Conservation (phyloP, 1,140 invertebrate genomes). For the Hetaerina americana region DNA sequence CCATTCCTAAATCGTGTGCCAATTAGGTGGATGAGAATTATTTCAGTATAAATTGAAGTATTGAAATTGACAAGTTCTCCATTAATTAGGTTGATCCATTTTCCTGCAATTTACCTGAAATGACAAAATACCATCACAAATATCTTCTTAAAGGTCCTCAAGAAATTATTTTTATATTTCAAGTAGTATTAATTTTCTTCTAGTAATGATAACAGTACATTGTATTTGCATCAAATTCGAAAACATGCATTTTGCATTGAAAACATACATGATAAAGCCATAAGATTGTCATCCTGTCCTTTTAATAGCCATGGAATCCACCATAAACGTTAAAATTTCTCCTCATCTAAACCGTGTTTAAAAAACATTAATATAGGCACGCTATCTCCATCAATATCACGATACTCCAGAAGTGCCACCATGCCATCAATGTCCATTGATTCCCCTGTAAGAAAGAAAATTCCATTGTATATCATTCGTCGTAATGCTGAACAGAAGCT, state of each 20-base stretch:
- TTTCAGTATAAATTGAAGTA: neutral
- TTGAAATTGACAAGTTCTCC: neutral
- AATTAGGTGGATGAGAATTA: neutral
- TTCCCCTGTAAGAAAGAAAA: constrained; percentile 50
- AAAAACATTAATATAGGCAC: constrained; percentile 86
- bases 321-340: constrained; percentile 61
- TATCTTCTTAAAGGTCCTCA: no score
- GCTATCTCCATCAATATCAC: constrained; percentile 69
- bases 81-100: neutral
- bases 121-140: no score
- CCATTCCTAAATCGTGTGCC: neutral
- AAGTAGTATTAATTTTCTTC: no score
- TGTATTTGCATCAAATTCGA: no score
- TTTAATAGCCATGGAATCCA: neutral
- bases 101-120: neutral
- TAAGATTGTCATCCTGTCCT: neutral
- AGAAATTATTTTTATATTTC: no score
- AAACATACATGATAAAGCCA: neutral
- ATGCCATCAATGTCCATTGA: constrained; percentile 89
- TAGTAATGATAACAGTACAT: no score
- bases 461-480: no score
- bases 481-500: no score
- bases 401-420: constrained; percentile 86
- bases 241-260: no score
- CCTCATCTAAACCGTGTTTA: constrained; percentile 87